These are phyloP conservation scores for Sicus ferrugineus DNA, from an alignment of 2,888 invertebrate genomes.

Conservation along the genomic window DNA sequence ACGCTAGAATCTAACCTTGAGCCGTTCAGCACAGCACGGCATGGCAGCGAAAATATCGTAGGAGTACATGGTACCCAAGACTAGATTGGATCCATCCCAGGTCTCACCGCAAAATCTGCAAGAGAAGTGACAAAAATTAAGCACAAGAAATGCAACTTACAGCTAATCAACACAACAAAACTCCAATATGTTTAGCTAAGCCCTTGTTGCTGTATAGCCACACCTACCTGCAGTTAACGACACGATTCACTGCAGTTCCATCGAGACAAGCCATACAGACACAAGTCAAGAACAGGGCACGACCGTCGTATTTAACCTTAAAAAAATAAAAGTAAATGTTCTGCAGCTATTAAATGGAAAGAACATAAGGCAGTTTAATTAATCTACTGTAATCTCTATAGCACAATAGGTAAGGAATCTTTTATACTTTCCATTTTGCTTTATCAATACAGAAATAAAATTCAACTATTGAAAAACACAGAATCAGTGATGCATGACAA, in stretches of 20 bases:
- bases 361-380: neutral
- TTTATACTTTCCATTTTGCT: too few species aligned
- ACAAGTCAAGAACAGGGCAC: conserved; percentile 88
- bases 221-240: conserved; percentile 75
- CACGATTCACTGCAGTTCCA: conserved; percentile 77
- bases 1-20: conserved; percentile 74
- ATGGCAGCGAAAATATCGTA: conserved; percentile 98
- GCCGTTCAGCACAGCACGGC: conserved; percentile 92
- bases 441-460: too few species aligned
- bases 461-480: neutral
- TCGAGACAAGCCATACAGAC: conserved; percentile 96
- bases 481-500: too few species aligned
- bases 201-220: neutral
- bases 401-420: neutral
- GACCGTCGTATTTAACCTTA: conserved; percentile 90
- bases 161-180: neutral
- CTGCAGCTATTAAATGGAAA: too few species aligned
- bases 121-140: too few species aligned
- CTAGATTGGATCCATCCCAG: conserved; percentile 93
- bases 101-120: conserved; percentile 77
- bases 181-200: neutral
- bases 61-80: conserved; percentile 97
- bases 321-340: conserved; percentile 45
- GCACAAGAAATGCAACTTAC: neutral
- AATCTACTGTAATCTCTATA: neutral